Evolutionary conservation across 2,797 vertebrate genomes (phyloP), one percentile per base, ranked within the genome.

Genomic region (Hippocampus kuda): DNA sequence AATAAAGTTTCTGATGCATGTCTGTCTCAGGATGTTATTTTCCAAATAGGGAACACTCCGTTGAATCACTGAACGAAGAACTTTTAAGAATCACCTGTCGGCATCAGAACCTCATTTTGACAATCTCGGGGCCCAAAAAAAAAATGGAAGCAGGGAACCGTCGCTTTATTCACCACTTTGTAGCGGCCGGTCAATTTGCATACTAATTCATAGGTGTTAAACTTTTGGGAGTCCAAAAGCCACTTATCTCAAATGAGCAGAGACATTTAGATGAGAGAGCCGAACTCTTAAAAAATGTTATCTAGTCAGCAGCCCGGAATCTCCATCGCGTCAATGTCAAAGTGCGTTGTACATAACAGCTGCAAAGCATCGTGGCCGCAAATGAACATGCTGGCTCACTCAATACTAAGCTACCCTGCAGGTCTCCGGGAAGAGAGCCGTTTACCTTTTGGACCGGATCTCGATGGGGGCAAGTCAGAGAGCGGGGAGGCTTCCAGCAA

Each of bases 401-500:
- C 4, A 27, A 38, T 13, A n/a, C 70, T 24, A 68, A 71, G 71
- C 71, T 60, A 13, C 34, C 54, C 34, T 26, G 46, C 27, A 20
- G 20, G 61, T 26, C 27, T 73, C 48, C 24, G 6, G 27, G 51
- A 73, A 30, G 44, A 74, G 38, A 44, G 38, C 7, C 30, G 26
- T 73, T 81, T 76, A 89, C 87, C 87, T 89, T 92, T 80, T 93
- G 92, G 68, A 95, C 79, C 2, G 83, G 81, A 71, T 92, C 92
- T 73, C 89, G 91, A 77, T 94, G 92, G 15, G 90, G 89, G 26
- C 79, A 85, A 72, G 86, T 86, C 65, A 95, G 79, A 64, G 86
- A 83, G 68, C 82, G 85, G 0, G 90, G 85, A 0, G 89, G 84
- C 71, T 78, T 90, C 93, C 93, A 94, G 76, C 82, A 77, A 4